Conservation (phyloP, 2,797 vertebrate genomes). For the Characodon lateralis region DNA sequence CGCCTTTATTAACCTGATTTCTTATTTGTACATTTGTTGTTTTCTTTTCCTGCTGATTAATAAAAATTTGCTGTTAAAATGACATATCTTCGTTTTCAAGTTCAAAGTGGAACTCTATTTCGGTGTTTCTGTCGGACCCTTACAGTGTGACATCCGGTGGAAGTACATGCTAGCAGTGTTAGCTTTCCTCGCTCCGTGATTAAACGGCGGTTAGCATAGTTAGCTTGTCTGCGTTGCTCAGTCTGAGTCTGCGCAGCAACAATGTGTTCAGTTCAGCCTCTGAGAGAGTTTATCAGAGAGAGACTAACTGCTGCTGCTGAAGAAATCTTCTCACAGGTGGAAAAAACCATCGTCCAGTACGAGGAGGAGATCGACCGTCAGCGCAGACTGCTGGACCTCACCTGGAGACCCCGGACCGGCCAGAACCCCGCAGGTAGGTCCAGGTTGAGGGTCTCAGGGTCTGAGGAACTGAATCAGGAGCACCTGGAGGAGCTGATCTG, state of each 20-base stretch:
- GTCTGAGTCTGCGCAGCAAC: not conserved
- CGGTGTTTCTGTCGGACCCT: not conserved
- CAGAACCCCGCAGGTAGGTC: conserved; percentile 2
- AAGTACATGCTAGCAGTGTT: not conserved
- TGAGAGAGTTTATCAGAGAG: conserved; percentile 16
- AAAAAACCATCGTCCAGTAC: conserved; percentile 10
- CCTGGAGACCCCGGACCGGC: not conserved
- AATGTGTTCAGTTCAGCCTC: conserved; percentile 6
- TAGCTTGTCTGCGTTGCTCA: not conserved
- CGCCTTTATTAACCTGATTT: too few species aligned
- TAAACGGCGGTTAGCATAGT: too few species aligned
- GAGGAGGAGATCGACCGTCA: not conserved
- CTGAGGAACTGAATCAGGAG: not conserved
- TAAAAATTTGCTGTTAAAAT: not conserved
- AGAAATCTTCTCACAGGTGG: conserved; percentile 1
- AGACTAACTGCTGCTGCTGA: conserved; percentile 20
- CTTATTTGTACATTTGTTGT: too few species aligned
- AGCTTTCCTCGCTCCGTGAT: not conserved
- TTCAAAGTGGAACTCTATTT: not conserved
- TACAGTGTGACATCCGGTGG: not conserved
- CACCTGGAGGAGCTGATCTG: not conserved
- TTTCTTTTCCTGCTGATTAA: not conserved
- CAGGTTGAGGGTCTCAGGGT: not conserved
- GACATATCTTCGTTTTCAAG: not conserved
- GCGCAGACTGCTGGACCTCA: conserved; percentile 4